Evolutionary conservation across 2,113 vertebrate species (phyloP), one percentile per base, ranked within the genome.

Genomic region (Misgurnus anguillicaudatus): DNA sequence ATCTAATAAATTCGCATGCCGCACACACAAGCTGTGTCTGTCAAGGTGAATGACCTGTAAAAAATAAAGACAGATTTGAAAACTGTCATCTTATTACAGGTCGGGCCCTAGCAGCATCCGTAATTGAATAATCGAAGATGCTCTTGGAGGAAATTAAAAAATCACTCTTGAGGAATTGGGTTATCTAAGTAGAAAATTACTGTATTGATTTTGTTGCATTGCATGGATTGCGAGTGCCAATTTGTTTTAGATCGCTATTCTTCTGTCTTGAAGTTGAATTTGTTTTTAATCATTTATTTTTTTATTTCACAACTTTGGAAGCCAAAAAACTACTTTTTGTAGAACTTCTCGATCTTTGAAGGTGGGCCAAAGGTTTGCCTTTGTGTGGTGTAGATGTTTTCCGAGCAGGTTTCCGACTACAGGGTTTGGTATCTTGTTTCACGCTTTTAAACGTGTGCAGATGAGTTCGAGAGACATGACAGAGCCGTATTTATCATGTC

Each of bases 141-240:
- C 70, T 82, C 89, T 72, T 10, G 67, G 85, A 92, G 91, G 91
- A 92, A 92, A 92, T 91, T 86, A 88, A 81, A 80, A 88, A 90
- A 87, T 92, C 88, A 79, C 89, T 90, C 87, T 84, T 77, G 36
- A 85, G 82, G 79, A 85, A 90, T 88, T 88, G 87, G 87, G 82
- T 88, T 89, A 89, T 91, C 87, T 88, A 87, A 87, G 90, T 87
- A 89, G 89, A 92, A 91, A 91, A 92, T 92, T 89, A 89, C 88
- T 88, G 78, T 90, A 93, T 93, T 91, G 92, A 92, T 93, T 92
- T 91, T 87, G 82, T 87, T 89, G 77, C n/a, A 48, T 75, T 79
- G 13, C 69, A 81, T 76, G 21, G 48, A 55, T 67, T 83, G 78
- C 75, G 67, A 79, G 79, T 84, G 82, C 61, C 73, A 87, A 90